Percentiles rank a stretch among this genome's conserved stretches.
Conservation (phyloP, 2,888 invertebrate species). For the Eupithecia vulgata region DNA sequence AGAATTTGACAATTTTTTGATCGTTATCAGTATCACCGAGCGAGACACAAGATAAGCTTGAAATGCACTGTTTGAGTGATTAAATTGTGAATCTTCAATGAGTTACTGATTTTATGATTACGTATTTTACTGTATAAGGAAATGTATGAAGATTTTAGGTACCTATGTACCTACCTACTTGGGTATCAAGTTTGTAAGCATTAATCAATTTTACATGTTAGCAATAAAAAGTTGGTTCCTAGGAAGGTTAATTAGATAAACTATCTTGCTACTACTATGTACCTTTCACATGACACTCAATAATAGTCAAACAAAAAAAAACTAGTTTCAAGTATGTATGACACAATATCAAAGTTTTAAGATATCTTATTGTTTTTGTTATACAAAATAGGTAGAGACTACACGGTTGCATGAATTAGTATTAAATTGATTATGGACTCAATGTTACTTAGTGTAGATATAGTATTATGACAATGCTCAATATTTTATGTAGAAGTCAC, state of each 20-base stretch:
- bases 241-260: not conserved
- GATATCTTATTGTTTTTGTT: not conserved
- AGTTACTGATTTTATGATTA: not conserved
- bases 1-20: not conserved
- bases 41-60: not conserved
- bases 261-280: not conserved
- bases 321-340: not conserved
- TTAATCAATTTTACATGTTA: not conserved
- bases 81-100: slow-evolving; percentile 8
- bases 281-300: not conserved
- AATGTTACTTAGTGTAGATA: slow-evolving; percentile 5
- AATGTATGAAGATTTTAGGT: not conserved
- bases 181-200: not conserved
- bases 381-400: not conserved
- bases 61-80: not conserved
- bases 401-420: not conserved
- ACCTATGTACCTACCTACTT: not conserved
- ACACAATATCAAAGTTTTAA: not conserved
- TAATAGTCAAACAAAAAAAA: not conserved
- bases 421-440: not conserved
- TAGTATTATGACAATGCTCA: slow-evolving; percentile 25
- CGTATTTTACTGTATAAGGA: not conserved
- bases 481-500: slow-evolving; percentile 27
- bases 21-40: not conserved
- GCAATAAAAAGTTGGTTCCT: not conserved